These are phyloP conservation scores for Adela reaumurella DNA, from an alignment of 2,888 invertebrate species.

Conservation along the genomic window DNA sequence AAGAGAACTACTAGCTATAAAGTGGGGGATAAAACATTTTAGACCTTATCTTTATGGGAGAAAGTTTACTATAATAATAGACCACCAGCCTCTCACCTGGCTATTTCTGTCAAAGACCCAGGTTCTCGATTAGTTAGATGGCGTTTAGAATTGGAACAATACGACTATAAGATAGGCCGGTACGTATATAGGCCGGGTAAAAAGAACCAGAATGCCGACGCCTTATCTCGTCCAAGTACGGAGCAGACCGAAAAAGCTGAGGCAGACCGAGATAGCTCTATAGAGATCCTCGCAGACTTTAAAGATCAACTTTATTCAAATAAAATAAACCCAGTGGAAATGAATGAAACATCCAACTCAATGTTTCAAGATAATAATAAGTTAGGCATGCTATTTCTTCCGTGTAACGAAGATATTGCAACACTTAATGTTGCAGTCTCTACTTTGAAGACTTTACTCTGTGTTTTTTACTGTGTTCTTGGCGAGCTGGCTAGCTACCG, in stretches of 20 bases:
- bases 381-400: neutral
- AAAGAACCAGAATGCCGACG: neutral
- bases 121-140: neutral
- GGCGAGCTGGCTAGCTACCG: too few relatives aligned
- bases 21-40: too few relatives aligned
- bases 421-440: too few relatives aligned
- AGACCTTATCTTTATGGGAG: too few relatives aligned
- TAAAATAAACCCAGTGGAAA: neutral
- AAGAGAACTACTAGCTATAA: too few relatives aligned
- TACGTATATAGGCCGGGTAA: neutral
- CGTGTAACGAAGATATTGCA: neutral
- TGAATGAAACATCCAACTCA: neutral
- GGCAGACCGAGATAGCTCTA: too few relatives aligned
- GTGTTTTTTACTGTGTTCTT: too few relatives aligned
- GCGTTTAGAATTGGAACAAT: neutral
- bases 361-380: neutral
- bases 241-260: too few relatives aligned
- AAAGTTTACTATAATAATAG: neutral
- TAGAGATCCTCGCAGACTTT: neutral
- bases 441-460: too few relatives aligned
- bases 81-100: neutral
- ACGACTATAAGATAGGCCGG: neutral
- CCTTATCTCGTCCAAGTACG: neutral
- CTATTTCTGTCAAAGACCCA: neutral
- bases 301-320: neutral